phyloP scores from a whole-genome alignment of 2,113 vertebrate species.

The Bubalus kerabau region DNA sequence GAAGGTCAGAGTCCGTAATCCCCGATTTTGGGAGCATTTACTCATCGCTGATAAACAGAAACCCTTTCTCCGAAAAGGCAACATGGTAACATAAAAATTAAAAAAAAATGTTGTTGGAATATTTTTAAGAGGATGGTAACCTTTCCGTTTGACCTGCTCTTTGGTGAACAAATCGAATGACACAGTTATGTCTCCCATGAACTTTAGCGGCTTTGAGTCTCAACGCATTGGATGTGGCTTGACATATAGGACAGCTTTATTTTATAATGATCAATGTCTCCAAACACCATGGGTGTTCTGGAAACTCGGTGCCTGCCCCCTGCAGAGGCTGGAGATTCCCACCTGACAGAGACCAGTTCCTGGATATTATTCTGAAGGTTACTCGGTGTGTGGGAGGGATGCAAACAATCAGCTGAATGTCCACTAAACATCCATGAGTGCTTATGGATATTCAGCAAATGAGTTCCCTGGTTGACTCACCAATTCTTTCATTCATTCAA shows the following conservation, averaged over 20 bases:
- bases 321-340: neutral
- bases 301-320: rapidly evolving
- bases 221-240: neutral
- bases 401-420: rapidly evolving
- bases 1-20: slow-evolving; percentile 49
- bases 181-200: neutral
- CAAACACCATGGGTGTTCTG: rapidly evolving
- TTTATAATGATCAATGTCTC: rapidly evolving
- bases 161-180: neutral
- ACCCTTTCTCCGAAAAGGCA: neutral
- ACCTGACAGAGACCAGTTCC: too few relatives aligned
- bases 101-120: neutral
- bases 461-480: neutral
- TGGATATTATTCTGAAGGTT: neutral
- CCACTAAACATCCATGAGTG: rapidly evolving
- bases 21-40: neutral
- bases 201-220: neutral
- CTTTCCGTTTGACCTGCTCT: slow-evolving; percentile 40
- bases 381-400: rapidly evolving
- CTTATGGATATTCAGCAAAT: rapidly evolving
- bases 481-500: too few relatives aligned
- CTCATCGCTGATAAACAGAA: neutral
- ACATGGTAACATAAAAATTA: slow-evolving; percentile 27
- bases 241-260: neutral
- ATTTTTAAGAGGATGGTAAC: slow-evolving; percentile 35